Evolutionary conservation across 2,888 invertebrate genomes (phyloP).

Genomic region (Luffia ferchaultella): DNA sequence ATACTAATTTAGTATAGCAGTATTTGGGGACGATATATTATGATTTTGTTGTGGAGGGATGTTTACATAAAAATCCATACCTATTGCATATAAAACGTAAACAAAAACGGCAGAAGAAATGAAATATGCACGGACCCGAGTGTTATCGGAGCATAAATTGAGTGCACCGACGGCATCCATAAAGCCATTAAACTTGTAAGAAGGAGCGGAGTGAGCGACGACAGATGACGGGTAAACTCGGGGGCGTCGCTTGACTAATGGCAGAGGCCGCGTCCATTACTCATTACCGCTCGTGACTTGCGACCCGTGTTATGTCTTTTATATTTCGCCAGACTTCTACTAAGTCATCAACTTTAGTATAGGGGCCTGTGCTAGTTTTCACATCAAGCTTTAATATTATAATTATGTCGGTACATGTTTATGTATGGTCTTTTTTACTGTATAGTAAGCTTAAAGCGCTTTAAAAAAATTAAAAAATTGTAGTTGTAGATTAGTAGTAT

Average conservation of each 20-base stretch:
- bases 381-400: too few species aligned
- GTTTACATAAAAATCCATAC: too few species aligned
- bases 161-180: constrained; percentile 5
- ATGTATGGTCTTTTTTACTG: too few species aligned
- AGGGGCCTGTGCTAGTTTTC: too few species aligned
- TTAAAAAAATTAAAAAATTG: too few species aligned
- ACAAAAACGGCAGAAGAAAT: background rate
- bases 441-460: too few species aligned
- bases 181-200: constrained; percentile 7
- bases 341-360: background rate
- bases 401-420: too few species aligned
- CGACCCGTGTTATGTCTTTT: constrained; percentile 31
- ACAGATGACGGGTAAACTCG: constrained; percentile 33
- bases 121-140: background rate
- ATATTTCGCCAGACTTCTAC: constrained; percentile 31
- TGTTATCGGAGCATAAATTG: constrained; percentile 1
- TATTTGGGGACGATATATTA: too few species aligned
- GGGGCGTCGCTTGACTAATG: background rate
- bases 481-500: too few species aligned
- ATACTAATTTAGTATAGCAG: too few species aligned
- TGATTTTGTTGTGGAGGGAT: too few species aligned
- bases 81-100: too few species aligned
- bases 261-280: constrained; percentile 24
- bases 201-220: constrained; percentile 24
- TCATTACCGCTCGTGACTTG: constrained; percentile 41